These are phyloP conservation scores for Drosophila colorata DNA, from an alignment of 2,888 invertebrate genomes.

Conservation along the genomic window DNA sequence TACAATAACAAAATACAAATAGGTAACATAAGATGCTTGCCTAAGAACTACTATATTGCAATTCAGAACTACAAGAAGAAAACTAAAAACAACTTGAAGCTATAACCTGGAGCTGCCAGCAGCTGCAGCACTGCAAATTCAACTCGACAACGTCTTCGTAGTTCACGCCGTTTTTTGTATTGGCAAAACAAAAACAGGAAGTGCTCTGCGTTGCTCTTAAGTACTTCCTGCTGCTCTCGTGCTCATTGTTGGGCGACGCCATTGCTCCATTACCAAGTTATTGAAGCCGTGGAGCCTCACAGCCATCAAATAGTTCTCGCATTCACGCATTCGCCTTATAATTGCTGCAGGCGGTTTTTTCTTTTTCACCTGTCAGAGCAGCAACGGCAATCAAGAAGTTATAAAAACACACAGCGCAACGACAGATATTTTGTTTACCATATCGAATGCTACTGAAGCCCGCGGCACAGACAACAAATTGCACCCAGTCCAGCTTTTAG, in stretches of 20 bases:
- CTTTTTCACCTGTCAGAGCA: constrained; percentile 55
- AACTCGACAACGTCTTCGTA: constrained; percentile 65
- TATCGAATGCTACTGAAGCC: constrained; percentile 57
- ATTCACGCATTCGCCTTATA: constrained; percentile 47
- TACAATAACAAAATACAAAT: constrained; percentile 54
- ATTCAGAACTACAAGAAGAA: constrained; percentile 28
- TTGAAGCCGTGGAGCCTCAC: constrained; percentile 30
- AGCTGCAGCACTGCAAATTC: constrained; percentile 66
- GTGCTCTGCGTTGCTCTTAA: constrained; percentile 80
- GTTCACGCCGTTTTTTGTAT: constrained; percentile 73
- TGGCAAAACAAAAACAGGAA: constrained; percentile 83
- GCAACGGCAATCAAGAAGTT: constrained; percentile 70
- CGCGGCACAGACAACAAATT: constrained; percentile 47
- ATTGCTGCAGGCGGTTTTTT: constrained; percentile 66
- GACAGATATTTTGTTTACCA: constrained; percentile 51
- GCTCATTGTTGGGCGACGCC: constrained; percentile 54
- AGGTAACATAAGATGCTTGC: constrained; percentile 52
- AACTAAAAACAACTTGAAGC: not conserved
- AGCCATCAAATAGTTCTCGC: constrained; percentile 64
- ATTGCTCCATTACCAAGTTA: constrained; percentile 54
- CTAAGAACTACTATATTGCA: constrained; percentile 9
- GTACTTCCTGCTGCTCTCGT: constrained; percentile 78
- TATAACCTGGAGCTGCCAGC: not conserved
- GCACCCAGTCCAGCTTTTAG: constrained; percentile 17
- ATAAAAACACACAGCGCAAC: constrained; percentile 47